Conservation (phyloP, 2,797 vertebrate species). For the Cossypha niveicapilla region DNA sequence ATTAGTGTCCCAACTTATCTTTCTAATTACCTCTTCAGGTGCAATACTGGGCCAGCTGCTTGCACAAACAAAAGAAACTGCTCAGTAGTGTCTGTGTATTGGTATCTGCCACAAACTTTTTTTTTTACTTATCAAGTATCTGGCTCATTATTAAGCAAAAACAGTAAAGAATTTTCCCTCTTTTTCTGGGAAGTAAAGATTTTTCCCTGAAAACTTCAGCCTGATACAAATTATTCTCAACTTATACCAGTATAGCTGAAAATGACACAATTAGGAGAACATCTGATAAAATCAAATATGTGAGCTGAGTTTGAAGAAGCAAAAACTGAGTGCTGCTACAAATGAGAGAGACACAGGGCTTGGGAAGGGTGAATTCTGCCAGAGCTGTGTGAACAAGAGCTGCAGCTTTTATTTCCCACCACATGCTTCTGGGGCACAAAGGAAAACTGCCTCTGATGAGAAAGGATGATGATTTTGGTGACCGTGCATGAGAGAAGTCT, state of each 20-base stretch:
- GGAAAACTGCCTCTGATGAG: not conserved
- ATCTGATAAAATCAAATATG: not conserved
- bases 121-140: not conserved
- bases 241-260: not conserved
- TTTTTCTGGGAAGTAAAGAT: not conserved
- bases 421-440: not conserved
- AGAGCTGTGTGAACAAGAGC: not conserved
- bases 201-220: not conserved
- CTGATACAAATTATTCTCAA: not conserved
- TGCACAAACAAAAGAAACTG: not conserved
- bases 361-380: not conserved
- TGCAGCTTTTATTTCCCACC: not conserved
- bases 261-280: not conserved
- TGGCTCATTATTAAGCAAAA: not conserved
- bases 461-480: not conserved
- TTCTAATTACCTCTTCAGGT: constrained; percentile 71
- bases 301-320: not conserved
- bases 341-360: not conserved
- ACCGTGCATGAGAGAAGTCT: not conserved
- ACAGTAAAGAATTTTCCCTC: not conserved
- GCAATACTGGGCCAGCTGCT: constrained; percentile 51
- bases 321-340: not conserved
- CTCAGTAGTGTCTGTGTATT: not conserved
- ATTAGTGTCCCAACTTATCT: constrained; percentile 62
- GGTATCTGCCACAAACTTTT: not conserved